Conservation (phyloP, 1,140 invertebrate genomes). For the Papilio machaon region DNA sequence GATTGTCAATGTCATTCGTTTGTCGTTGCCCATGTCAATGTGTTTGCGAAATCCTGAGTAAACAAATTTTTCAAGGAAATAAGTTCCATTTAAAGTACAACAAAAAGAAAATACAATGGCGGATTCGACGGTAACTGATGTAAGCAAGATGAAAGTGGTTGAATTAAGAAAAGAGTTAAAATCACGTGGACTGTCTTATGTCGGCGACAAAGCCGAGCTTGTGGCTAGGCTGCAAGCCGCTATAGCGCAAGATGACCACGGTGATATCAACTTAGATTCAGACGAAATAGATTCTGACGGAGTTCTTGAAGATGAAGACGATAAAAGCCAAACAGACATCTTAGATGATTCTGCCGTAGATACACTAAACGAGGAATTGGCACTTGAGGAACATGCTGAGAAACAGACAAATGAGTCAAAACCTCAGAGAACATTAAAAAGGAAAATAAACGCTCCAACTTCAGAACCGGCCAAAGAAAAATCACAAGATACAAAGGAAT, state of each 20-base stretch:
- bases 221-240: constrained; percentile 88
- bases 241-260: constrained; percentile 78
- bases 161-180: constrained; percentile 92
- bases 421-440: constrained; percentile 65
- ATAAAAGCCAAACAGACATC: constrained; percentile 81
- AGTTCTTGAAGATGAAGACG: constrained; percentile 82
- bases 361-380: constrained; percentile 73
- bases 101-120: constrained; percentile 54
- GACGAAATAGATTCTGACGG: constrained; percentile 80
- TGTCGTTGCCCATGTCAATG: constrained; percentile 1
- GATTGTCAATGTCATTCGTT: neutral
- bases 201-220: constrained; percentile 92
- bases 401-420: constrained; percentile 58
- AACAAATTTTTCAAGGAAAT: neutral
- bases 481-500: constrained; percentile 57
- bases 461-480: constrained; percentile 56
- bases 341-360: constrained; percentile 73
- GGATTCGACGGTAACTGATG: constrained; percentile 66
- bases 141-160: constrained; percentile 84
- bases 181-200: constrained; percentile 86
- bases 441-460: constrained; percentile 61
- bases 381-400: constrained; percentile 64
- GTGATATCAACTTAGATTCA: constrained; percentile 74
- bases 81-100: neutral
- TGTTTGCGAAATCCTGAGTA: neutral